Percentiles rank a stretch among this genome's conserved stretches.
phyloP scores from a whole-genome alignment of 2,113 vertebrate genomes.

The Eolophus roseicapilla region DNA sequence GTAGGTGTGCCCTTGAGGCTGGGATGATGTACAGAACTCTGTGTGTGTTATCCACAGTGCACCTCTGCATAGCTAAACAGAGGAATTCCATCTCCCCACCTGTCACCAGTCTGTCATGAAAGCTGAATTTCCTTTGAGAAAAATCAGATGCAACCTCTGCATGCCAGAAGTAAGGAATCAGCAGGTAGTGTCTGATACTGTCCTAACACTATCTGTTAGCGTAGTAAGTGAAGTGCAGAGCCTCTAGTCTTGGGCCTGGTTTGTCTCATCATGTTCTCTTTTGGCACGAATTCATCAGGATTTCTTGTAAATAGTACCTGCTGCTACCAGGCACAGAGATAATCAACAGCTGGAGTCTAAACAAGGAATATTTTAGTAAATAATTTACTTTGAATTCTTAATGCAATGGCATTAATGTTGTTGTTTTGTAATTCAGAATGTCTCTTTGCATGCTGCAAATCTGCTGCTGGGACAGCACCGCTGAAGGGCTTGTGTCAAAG shows the following conservation, averaged over 20 bases:
- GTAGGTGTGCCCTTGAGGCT: not conserved
- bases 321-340: not conserved
- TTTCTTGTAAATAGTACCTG: conserved; percentile 53
- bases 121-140: not conserved
- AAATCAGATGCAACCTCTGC: not conserved
- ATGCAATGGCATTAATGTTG: conserved; percentile 8
- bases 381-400: conserved; percentile 46
- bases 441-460: conserved; percentile 16
- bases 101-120: not conserved
- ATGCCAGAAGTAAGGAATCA: not conserved
- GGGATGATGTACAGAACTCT: not conserved
- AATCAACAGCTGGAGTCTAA: not conserved
- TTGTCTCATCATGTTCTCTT: not conserved
- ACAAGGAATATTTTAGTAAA: conserved; percentile 22
- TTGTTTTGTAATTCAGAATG: not conserved
- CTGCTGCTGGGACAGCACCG: not conserved
- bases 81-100: not conserved
- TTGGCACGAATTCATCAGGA: not conserved
- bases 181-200: not conserved
- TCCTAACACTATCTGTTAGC: not conserved
- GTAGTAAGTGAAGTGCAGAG: not conserved
- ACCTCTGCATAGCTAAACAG: not conserved
- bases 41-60: not conserved
- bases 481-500: not conserved
- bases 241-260: not conserved